Percentiles rank a stretch among this genome's conserved stretches.
phyloP scores from a whole-genome alignment of 2,888 invertebrate species.

The Artemia sinica region DNA sequence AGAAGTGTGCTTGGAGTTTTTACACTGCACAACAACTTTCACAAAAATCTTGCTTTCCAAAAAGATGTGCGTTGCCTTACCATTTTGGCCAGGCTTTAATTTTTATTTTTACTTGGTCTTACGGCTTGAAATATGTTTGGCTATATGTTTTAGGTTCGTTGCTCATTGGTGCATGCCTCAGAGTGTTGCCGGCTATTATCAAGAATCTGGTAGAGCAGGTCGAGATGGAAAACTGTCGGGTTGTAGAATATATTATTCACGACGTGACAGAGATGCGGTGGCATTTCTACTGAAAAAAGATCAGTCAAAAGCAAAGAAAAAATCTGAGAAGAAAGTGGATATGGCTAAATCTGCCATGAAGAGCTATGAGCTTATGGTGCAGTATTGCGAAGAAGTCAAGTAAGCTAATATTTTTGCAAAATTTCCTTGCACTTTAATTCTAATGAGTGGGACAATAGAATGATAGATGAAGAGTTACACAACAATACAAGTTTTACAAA shows the following conservation, averaged over 20 bases:
- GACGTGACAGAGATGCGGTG: slow-evolving; percentile 59
- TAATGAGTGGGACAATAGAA: no score
- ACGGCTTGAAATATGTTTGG: no score
- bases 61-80: no score
- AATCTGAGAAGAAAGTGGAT: slow-evolving; percentile 35
- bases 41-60: no score
- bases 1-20: no score
- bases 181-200: slow-evolving; percentile 85
- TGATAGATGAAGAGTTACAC: no score
- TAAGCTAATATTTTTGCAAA: slow-evolving; percentile 31
- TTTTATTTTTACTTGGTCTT: no score
- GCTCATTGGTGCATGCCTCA: slow-evolving; percentile 92
- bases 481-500: no score
- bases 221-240: slow-evolving; percentile 73
- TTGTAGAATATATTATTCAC: slow-evolving; percentile 80
- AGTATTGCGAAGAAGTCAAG: slow-evolving; percentile 64
- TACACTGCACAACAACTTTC: no score
- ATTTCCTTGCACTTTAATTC: no score
- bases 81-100: no score
- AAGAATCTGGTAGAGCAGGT: slow-evolving; percentile 90
- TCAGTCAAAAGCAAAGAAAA: slow-evolving; percentile 29
- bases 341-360: slow-evolving; percentile 45
- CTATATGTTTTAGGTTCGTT: slow-evolving; percentile 50
- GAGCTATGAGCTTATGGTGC: slow-evolving; percentile 63
- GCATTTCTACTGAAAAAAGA: slow-evolving; percentile 59